Evolutionary conservation across 2,113 vertebrate species (phyloP).

Genomic region (Lampris incognitus): DNA sequence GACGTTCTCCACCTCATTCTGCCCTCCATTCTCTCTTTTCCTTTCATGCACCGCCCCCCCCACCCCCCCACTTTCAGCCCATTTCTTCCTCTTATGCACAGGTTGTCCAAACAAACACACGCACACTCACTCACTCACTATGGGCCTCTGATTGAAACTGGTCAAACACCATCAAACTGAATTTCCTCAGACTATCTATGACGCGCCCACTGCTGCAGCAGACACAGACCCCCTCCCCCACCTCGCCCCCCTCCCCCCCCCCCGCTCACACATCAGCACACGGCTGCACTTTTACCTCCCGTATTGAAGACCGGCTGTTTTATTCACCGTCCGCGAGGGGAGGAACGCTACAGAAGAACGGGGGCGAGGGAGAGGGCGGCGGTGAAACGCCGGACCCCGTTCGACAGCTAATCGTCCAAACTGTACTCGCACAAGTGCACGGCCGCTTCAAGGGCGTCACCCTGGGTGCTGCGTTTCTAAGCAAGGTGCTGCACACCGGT

Average conservation of each 20-base stretch:
- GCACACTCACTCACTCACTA: too few relatives aligned
- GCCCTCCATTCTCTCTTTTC: too few relatives aligned
- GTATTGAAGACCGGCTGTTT: constrained; percentile 65
- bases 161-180: too few relatives aligned
- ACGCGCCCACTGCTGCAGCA: too few relatives aligned
- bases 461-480: constrained; percentile 23
- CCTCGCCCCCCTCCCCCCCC: constrained; percentile 10
- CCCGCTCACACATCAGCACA: constrained; percentile 11
- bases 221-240: background rate
- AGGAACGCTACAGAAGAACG: constrained; percentile 10
- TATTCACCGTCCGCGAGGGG: constrained; percentile 59
- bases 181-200: too few relatives aligned
- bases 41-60: too few relatives aligned
- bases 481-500: constrained; percentile 36
- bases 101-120: too few relatives aligned
- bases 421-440: constrained; percentile 23
- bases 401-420: constrained; percentile 53
- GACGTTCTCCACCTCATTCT: too few relatives aligned
- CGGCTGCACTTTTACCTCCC: background rate
- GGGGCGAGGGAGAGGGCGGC: background rate
- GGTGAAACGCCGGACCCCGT: constrained; percentile 43
- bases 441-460: constrained; percentile 15
- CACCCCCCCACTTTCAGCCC: too few relatives aligned
- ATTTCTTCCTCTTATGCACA: too few relatives aligned
- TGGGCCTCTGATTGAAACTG: too few relatives aligned